Conservation (phyloP, 1,140 invertebrate genomes). For the Hycleus phaleratus region DNA sequence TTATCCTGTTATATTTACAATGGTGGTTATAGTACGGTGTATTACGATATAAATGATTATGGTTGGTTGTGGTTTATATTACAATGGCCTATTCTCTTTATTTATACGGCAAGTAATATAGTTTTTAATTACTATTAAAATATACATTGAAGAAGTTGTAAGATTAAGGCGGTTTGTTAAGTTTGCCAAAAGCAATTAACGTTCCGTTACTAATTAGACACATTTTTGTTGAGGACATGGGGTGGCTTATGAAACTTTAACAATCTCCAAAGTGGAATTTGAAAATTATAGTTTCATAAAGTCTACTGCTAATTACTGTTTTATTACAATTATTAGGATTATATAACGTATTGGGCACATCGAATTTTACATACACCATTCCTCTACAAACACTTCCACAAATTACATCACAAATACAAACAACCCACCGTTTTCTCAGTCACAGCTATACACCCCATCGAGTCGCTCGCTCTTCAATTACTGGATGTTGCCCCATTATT, state of each 20-base stretch:
- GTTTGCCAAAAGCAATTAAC: too few relatives aligned
- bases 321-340: slow-evolving; percentile 49
- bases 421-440: slow-evolving; percentile 68
- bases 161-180: too few relatives aligned
- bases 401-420: slow-evolving; percentile 67
- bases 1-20: slow-evolving; percentile 59
- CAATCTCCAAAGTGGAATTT: too few relatives aligned
- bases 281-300: too few relatives aligned
- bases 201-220: too few relatives aligned
- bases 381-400: slow-evolving; percentile 65
- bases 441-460: slow-evolving; percentile 64
- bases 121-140: slow-evolving; percentile 6
- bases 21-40: slow-evolving; percentile 56
- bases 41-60: slow-evolving; percentile 55
- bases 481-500: slow-evolving; percentile 49
- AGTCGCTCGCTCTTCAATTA: slow-evolving; percentile 55
- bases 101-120: slow-evolving; percentile 47
- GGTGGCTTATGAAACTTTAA: too few relatives aligned
- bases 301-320: not conserved
- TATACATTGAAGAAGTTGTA: not conserved
- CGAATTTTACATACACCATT: slow-evolving; percentile 59
- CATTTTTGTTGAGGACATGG: too few relatives aligned
- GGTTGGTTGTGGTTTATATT: slow-evolving; percentile 58
- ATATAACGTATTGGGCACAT: slow-evolving; percentile 59
- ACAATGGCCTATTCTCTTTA: slow-evolving; percentile 56